phyloP scores from a whole-genome alignment of 2,888 invertebrate genomes.

The Caenorhabditis angaria region DNA sequence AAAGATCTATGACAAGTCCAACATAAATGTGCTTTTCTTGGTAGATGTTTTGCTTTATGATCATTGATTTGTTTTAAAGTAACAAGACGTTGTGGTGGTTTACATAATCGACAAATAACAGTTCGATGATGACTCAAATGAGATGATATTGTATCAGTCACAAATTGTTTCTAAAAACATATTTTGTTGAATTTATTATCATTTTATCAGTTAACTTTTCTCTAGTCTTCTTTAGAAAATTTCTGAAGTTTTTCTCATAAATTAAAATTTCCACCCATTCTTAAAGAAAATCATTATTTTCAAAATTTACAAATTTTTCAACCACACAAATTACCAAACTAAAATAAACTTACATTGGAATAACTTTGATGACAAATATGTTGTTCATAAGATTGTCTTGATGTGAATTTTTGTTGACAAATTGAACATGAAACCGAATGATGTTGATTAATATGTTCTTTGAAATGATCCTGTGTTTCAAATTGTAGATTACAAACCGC shows the following conservation, averaged over 20 bases:
- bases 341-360: constrained; percentile 24
- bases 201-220: too few species aligned
- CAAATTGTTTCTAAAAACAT: constrained; percentile 7
- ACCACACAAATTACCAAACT: neutral
- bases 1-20: constrained; percentile 56
- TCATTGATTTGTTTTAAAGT: constrained; percentile 36
- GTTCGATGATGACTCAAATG: neutral
- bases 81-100: constrained; percentile 22
- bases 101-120: constrained; percentile 31
- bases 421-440: constrained; percentile 23
- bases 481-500: constrained; percentile 28
- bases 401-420: constrained; percentile 14
- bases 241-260: too few species aligned
- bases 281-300: neutral
- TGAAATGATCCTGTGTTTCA: constrained; percentile 11
- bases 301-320: neutral
- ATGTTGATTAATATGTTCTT: constrained; percentile 30
- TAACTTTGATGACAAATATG: constrained; percentile 28
- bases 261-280: too few species aligned
- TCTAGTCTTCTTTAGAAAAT: too few species aligned
- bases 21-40: constrained; percentile 44
- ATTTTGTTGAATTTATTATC: constrained; percentile 13
- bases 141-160: constrained; percentile 1
- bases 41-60: constrained; percentile 40
- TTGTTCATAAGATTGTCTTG: neutral